Evolutionary conservation across 1,140 invertebrate genomes (phyloP).

Genomic region (Drosophila erecta): DNA sequence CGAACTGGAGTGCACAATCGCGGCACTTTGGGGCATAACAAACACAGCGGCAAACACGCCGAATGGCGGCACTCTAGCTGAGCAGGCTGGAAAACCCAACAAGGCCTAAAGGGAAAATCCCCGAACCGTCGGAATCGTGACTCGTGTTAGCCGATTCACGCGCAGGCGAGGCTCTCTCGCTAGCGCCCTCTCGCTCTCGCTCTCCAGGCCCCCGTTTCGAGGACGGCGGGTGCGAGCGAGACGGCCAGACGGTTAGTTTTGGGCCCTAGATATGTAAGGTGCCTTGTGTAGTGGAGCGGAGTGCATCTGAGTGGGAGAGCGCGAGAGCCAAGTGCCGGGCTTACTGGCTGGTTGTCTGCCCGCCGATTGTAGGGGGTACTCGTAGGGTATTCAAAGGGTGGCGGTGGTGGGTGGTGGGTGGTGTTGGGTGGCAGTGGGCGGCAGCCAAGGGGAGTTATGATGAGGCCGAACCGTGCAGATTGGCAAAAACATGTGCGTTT

Average conservation of each 20-base stretch:
- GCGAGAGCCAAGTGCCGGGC: conserved; percentile 77
- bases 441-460: neutral
- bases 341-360: conserved; percentile 66
- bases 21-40: conserved; percentile 24
- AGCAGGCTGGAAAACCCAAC: conserved; percentile 68
- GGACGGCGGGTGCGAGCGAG: conserved; percentile 51
- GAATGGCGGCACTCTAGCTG: conserved; percentile 68
- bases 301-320: conserved; percentile 80
- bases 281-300: conserved; percentile 75
- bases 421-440: neutral
- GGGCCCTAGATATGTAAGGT: conserved; percentile 75
- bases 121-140: conserved; percentile 36
- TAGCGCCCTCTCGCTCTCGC: conserved; percentile 40
- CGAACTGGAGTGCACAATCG: conserved; percentile 27
- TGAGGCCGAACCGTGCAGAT: conserved; percentile 23
- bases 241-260: conserved; percentile 67
- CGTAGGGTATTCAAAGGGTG: neutral
- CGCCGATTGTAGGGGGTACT: neutral
- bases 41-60: conserved; percentile 37
- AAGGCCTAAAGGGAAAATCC: conserved; percentile 76
- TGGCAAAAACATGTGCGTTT: conserved; percentile 63
- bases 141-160: conserved; percentile 64
- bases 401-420: neutral
- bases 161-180: conserved; percentile 57
- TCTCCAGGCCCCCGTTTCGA: conserved; percentile 9